A percentile compares a stretch with the other conserved stretches of the same genome.
Evolutionary conservation across 2,797 vertebrate species (phyloP).

Genomic region (Sorex maritimensis): DNA sequence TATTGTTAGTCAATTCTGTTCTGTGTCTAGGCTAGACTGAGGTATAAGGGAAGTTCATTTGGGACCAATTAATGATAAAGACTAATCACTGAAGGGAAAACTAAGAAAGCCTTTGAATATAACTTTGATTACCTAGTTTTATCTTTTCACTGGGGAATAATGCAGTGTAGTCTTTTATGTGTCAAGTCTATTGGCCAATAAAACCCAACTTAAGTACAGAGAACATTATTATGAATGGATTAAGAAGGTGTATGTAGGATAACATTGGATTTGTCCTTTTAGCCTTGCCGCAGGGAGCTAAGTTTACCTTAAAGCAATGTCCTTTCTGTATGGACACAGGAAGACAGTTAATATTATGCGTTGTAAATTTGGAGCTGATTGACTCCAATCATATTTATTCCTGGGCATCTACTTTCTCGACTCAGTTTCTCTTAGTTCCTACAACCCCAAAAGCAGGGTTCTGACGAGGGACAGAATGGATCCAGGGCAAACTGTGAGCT

Average conservation of each 20-base stretch:
- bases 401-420: too few relatives aligned
- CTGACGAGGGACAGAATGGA: too few relatives aligned
- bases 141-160: not conserved
- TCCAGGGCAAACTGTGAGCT: too few relatives aligned
- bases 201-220: conserved; percentile 35
- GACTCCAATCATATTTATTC: too few relatives aligned
- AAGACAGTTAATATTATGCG: too few relatives aligned
- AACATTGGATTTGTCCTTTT: too few relatives aligned
- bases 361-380: too few relatives aligned
- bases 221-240: not conserved
- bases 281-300: too few relatives aligned
- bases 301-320: too few relatives aligned
- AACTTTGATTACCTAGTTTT: not conserved
- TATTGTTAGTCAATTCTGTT: not conserved
- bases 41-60: conserved; percentile 20
- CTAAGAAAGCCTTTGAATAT: conserved; percentile 31
- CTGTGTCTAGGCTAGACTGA: not conserved
- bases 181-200: not conserved
- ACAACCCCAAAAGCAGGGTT: too few relatives aligned
- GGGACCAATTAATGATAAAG: not conserved
- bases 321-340: too few relatives aligned
- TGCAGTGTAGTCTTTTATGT: not conserved
- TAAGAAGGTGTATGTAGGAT: not conserved
- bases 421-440: too few relatives aligned
- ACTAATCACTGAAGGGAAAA: not conserved